phyloP scores from a whole-genome alignment of 2,113 vertebrate genomes.

The Porphyrio hochstetteri region DNA sequence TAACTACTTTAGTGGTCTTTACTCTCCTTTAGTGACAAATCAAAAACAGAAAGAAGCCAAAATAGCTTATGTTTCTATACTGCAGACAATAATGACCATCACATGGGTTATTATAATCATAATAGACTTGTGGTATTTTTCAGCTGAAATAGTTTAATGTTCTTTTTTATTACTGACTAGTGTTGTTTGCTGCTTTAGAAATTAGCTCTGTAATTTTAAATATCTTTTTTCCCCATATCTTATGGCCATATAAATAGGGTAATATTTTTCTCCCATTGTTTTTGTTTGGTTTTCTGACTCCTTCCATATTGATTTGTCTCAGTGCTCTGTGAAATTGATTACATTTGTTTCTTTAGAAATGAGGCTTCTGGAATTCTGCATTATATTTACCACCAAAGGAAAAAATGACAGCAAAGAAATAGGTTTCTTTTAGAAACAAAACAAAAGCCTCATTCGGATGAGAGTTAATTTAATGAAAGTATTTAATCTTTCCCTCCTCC shows the following conservation, averaged over 20 bases:
- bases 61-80: not conserved
- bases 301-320: slow-evolving; percentile 59
- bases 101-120: not conserved
- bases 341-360: slow-evolving; percentile 38
- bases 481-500: slow-evolving; percentile 53
- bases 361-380: slow-evolving; percentile 35
- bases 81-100: not conserved
- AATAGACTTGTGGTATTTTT: not conserved
- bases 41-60: not conserved
- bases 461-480: slow-evolving; percentile 61
- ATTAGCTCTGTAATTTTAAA: slow-evolving; percentile 41
- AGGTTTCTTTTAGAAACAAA: slow-evolving; percentile 27
- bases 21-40: not conserved
- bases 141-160: slow-evolving; percentile 13
- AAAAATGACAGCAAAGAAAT: not conserved
- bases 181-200: slow-evolving; percentile 6
- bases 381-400: slow-evolving; percentile 16
- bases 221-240: not conserved
- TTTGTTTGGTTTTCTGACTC: slow-evolving; percentile 48
- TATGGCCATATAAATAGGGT: not conserved
- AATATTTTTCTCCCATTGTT: slow-evolving; percentile 6
- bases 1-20: not conserved
- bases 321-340: slow-evolving; percentile 38
- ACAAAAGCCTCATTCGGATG: slow-evolving; percentile 22
- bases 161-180: slow-evolving; percentile 28